phyloP scores from a whole-genome alignment of 2,888 invertebrate genomes.

The Heliconius hortense region DNA sequence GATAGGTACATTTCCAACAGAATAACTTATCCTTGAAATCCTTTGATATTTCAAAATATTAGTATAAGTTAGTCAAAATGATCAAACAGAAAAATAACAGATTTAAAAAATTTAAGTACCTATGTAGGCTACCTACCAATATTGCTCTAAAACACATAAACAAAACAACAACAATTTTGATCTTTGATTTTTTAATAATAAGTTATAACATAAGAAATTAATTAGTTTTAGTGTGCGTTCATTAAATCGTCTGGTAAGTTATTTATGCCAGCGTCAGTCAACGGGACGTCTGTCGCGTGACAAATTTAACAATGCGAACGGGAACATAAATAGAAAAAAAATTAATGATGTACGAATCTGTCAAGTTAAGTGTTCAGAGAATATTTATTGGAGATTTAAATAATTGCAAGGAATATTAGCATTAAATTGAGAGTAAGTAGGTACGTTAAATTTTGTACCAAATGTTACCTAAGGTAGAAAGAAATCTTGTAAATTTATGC shows the following conservation, averaged over 20 bases:
- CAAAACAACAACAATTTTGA: background rate
- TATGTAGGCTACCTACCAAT: background rate
- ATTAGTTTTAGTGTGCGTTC: slow-evolving; percentile 41
- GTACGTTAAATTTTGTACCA: slow-evolving; percentile 3
- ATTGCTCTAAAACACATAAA: background rate
- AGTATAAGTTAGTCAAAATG: background rate
- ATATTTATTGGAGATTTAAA: slow-evolving; percentile 63
- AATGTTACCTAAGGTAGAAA: background rate
- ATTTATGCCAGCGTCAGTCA: slow-evolving; percentile 73
- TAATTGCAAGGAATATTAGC: slow-evolving; percentile 52
- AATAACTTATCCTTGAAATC: background rate
- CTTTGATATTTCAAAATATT: background rate
- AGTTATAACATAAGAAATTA: slow-evolving; percentile 26
- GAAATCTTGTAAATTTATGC: no score
- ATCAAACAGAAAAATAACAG: background rate
- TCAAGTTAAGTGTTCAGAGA: slow-evolving; percentile 61
- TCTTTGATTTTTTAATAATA: background rate
- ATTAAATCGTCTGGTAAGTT: slow-evolving; percentile 59
- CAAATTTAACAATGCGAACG: slow-evolving; percentile 77
- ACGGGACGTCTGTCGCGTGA: slow-evolving; percentile 59
- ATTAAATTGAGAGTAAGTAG: slow-evolving; percentile 14
- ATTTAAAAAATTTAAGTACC: background rate
- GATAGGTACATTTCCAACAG: no score
- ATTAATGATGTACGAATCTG: slow-evolving; percentile 77
- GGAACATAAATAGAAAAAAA: slow-evolving; percentile 56